Conservation (phyloP, 2,888 invertebrate species). For the Diplazon laetatorius region DNA sequence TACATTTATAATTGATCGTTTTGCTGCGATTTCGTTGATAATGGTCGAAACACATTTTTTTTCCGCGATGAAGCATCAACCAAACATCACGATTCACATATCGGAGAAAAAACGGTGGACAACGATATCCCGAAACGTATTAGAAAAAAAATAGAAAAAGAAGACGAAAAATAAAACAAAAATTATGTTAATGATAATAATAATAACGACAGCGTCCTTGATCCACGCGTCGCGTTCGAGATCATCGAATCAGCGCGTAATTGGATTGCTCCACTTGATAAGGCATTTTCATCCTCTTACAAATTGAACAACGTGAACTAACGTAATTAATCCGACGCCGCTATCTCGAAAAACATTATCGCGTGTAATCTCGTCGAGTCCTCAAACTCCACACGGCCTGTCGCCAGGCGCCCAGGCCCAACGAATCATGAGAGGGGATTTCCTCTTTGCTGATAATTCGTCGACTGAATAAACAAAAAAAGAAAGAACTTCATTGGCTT, state of each 20-base stretch:
- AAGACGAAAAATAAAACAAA: too few species aligned
- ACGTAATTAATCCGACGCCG: constrained; percentile 70
- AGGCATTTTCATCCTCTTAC: constrained; percentile 78
- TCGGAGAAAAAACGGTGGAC: constrained; percentile 16
- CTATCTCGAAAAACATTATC: constrained; percentile 54
- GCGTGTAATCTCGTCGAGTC: constrained; percentile 33
- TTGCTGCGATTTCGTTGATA: constrained; percentile 18
- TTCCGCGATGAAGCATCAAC: constrained; percentile 2
- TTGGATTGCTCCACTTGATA: constrained; percentile 81
- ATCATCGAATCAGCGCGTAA: constrained; percentile 79
- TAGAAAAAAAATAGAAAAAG: too few species aligned
- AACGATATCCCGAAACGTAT: too few species aligned
- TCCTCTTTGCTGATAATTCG: too few species aligned
- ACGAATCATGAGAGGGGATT: too few species aligned
- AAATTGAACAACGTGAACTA: constrained; percentile 76
- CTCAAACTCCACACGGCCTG: background rate
- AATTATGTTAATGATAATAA: too few species aligned
- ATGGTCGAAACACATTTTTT: background rate
- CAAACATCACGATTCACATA: too few species aligned
- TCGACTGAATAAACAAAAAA: background rate
- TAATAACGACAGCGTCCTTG: constrained; percentile 60
- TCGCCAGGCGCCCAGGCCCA: too few species aligned
- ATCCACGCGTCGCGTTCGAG: constrained; percentile 53
- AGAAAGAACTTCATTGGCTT: too few species aligned
- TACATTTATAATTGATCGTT: background rate